Conservation (phyloP, 2,113 vertebrate genomes). For the Oceanites oceanicus region DNA sequence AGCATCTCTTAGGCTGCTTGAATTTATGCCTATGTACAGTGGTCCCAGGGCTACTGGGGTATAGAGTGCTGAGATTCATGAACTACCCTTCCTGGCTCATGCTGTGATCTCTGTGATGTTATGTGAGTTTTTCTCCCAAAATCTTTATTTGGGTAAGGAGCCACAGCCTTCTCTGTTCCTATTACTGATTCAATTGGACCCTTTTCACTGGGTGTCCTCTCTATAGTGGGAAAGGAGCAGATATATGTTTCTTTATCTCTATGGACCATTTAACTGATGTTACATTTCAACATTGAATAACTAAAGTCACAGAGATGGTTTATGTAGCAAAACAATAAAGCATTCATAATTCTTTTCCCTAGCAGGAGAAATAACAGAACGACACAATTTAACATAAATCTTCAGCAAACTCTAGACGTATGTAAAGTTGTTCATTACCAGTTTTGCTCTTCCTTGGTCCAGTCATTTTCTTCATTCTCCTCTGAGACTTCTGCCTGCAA, state of each 20-base stretch:
- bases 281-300: background rate
- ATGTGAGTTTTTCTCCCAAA: background rate
- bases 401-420: background rate
- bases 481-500: background rate
- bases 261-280: background rate
- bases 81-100: background rate
- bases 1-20: background rate
- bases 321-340: slow-evolving; percentile 22
- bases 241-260: background rate
- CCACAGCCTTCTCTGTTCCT: background rate
- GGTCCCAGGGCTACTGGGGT: background rate
- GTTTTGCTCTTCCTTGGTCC: background rate
- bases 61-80: background rate
- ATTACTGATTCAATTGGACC: background rate
- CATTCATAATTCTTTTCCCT: background rate
- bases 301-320: background rate
- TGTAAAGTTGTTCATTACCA: background rate
- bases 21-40: background rate
- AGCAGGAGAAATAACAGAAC: background rate
- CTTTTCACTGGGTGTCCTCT: background rate
- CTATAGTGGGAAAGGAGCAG: background rate
- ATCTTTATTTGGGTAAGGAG: background rate
- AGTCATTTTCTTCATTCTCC: background rate
- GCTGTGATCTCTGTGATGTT: background rate
- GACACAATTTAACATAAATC: background rate